Conservation (phyloP, 23 tunicate species). For the Aplidium turbinatum region DNA sequence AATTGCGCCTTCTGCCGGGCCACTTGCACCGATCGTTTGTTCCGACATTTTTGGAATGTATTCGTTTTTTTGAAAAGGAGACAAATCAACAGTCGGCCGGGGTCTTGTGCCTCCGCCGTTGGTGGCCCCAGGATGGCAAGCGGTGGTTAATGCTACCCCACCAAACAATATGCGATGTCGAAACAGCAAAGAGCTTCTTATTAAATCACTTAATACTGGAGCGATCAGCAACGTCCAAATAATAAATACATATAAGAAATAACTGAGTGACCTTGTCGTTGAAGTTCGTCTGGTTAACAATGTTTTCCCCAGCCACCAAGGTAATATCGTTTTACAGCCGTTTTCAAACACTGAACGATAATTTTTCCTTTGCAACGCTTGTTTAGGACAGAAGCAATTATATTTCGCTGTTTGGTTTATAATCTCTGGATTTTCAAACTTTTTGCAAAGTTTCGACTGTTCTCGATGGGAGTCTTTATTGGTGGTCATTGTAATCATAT, state of each 20-base stretch:
- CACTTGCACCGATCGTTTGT: constrained; percentile 84
- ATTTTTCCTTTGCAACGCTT: background rate
- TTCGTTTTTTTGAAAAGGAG: constrained; percentile 48
- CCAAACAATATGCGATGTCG: background rate
- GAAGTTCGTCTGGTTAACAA: background rate
- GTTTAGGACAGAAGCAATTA: background rate
- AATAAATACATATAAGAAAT: constrained; percentile 4
- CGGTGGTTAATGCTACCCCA: constrained; percentile 18
- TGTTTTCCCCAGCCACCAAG: too few species aligned
- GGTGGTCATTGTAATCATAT: too few species aligned
- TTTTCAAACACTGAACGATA: too few species aligned
- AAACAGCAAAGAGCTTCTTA: background rate
- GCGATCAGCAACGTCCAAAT: constrained; percentile 30
- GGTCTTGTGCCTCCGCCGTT: constrained; percentile 7
- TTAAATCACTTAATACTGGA: constrained; percentile 17
- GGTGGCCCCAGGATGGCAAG: constrained; percentile 49
- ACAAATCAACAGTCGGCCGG: constrained; percentile 20
- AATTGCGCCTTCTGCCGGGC: constrained; percentile 55
- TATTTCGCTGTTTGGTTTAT: background rate
- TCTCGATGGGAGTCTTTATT: too few species aligned
- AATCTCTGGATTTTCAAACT: too few species aligned
- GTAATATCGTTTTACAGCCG: too few species aligned
- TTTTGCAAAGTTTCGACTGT: too few species aligned
- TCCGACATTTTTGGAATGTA: constrained; percentile 75
- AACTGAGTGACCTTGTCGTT: background rate